A percentile compares a stretch with the other conserved stretches of the same genome.
These are phyloP conservation scores for Sesia bembeciformis DNA, from an alignment of 2,888 invertebrate genomes.

Conservation along the genomic window DNA sequence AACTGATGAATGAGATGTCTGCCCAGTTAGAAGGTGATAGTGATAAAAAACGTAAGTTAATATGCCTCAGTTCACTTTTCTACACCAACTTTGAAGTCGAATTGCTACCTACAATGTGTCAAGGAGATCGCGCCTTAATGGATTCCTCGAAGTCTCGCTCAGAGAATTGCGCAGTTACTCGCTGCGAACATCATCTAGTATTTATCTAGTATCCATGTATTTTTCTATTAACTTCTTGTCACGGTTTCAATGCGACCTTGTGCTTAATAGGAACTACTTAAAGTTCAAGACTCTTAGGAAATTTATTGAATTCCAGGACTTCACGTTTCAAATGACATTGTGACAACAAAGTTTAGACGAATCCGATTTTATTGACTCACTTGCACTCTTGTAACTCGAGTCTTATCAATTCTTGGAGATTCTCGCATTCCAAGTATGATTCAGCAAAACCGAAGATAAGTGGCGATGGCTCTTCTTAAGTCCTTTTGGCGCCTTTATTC, in stretches of 20 bases:
- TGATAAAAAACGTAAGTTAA: slow-evolving; percentile 10
- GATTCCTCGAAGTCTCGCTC: slow-evolving; percentile 45
- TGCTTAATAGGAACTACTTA: slow-evolving; percentile 17
- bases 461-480: too few relatives aligned
- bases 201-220: not conserved
- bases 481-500: too few relatives aligned
- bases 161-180: slow-evolving; percentile 55
- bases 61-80: slow-evolving; percentile 35
- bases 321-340: too few relatives aligned
- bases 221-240: slow-evolving; percentile 39
- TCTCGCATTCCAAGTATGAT: too few relatives aligned
- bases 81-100: slow-evolving; percentile 6
- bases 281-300: too few relatives aligned
- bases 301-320: too few relatives aligned
- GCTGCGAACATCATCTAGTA: not conserved
- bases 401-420: too few relatives aligned
- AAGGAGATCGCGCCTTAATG: slow-evolving; percentile 50
- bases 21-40: slow-evolving; percentile 19
- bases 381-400: too few relatives aligned
- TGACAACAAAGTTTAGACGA: too few relatives aligned
- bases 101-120: slow-evolving; percentile 38
- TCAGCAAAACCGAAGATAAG: too few relatives aligned
- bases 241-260: slow-evolving; percentile 34
- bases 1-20: slow-evolving; percentile 24
- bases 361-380: too few relatives aligned